Conservation (phyloP, 2,888 invertebrate species). For the Tachystola acroxantha region DNA sequence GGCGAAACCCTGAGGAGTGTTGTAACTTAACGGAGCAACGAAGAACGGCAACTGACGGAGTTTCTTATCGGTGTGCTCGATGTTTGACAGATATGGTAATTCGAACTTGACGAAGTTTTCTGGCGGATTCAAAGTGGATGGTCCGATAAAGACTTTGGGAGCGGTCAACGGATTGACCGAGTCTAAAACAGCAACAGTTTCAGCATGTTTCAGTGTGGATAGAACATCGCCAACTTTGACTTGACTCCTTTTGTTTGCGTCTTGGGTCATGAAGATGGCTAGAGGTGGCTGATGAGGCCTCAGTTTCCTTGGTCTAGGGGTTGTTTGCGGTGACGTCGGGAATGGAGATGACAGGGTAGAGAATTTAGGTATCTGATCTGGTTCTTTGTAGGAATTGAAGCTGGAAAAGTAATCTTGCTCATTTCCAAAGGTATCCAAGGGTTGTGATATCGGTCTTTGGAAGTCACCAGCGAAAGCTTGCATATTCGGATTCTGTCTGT, state of each 20-base stretch:
- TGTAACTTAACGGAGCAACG: constrained; percentile 90
- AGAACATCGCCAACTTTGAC: constrained; percentile 85
- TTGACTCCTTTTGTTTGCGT: constrained; percentile 58
- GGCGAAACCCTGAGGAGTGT: constrained; percentile 89
- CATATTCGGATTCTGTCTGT: constrained; percentile 36
- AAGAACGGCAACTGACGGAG: constrained; percentile 88
- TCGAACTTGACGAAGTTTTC: constrained; percentile 88
- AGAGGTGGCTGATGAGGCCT: constrained; percentile 91
- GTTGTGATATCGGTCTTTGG: constrained; percentile 38
- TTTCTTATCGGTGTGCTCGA: constrained; percentile 84
- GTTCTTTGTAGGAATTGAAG: constrained; percentile 43
- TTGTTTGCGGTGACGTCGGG: constrained; percentile 60
- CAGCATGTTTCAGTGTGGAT: constrained; percentile 82
- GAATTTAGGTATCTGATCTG: constrained; percentile 56
- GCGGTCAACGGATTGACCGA: constrained; percentile 81
- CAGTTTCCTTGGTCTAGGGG: constrained; percentile 74
- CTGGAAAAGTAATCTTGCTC: constrained; percentile 35
- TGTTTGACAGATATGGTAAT: constrained; percentile 87
- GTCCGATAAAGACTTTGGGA: constrained; percentile 90
- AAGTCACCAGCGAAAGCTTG: constrained; percentile 40
- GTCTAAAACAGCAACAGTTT: constrained; percentile 87
- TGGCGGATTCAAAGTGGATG: constrained; percentile 84
- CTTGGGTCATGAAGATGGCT: constrained; percentile 86
- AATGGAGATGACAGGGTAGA: constrained; percentile 56
- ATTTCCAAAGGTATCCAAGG: constrained; percentile 28